Evolutionary conservation across 2,888 invertebrate species (phyloP), one percentile per base, ranked within the genome.

Genomic region (Rhamnusium bicolor): DNA sequence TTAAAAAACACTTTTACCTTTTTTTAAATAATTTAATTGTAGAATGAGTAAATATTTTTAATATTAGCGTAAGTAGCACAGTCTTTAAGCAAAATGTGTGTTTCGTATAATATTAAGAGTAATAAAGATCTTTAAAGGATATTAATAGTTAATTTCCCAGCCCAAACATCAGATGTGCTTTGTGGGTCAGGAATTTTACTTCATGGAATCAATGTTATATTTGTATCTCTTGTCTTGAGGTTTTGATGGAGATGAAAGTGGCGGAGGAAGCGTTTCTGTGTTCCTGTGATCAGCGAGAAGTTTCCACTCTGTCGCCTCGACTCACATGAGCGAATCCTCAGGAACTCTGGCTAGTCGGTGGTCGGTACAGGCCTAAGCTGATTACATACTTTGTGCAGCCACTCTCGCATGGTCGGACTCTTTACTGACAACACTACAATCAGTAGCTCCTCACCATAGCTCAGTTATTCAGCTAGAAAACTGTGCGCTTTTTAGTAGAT

Each of bases 311-410:
- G 84, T 82, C 86, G 85, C 85, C 83, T 84, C 80, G 80, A 73
- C 84, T 82, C 86, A 86, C 86, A 87, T 87, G 86, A 86, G 81
- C 84, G 86, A 82, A 80, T 86, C 86, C 86, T 86, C 86, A 85
- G 86, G 85, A 86, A 84, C 84, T 82, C 81, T 80, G 79, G 73
- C 76, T 76, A 73, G 78, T 70, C 73, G 71, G 74, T 73, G 68
- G 76, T 71, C 74, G 73, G 53, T 72, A 54, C 71, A 69, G 73
- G 72, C 85, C 84, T 86, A 86, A 86, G 86, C 86, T 85, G 86
- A 86, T 87, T 87, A 86, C 84, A 85, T 86, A 86, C 86, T 86
- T 86, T 86, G 86, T 86, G 85, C 84, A 85, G 81, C 82, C 84
- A 84, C 83, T 85, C 84, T 85, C 86, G 86, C 87, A 86, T 87